These are phyloP conservation scores for Tetanocera ferruginea DNA, from an alignment of 2,888 invertebrate genomes.

Conservation along the genomic window DNA sequence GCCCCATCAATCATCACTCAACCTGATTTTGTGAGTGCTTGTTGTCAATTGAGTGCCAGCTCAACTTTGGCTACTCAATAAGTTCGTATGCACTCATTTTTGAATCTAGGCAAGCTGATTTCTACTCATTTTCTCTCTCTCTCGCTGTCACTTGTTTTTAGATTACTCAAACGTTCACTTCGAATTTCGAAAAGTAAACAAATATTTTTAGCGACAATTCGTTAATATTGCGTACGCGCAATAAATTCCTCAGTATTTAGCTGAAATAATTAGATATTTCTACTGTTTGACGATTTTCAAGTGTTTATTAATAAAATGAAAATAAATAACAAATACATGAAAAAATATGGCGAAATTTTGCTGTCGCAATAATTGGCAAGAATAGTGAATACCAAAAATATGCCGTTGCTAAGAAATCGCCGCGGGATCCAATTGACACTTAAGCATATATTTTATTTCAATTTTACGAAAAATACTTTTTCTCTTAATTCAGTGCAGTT, in stretches of 20 bases:
- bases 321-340: neutral
- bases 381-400: neutral
- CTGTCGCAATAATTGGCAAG: slow-evolving; percentile 23
- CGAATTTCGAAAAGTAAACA: slow-evolving; percentile 39
- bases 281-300: neutral
- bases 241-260: slow-evolving; percentile 30
- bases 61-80: neutral
- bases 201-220: slow-evolving; percentile 31
- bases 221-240: neutral
- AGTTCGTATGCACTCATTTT: neutral
- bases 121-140: neutral
- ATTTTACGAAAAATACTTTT: no score
- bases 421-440: neutral
- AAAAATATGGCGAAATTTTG: neutral
- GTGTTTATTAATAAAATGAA: slow-evolving; percentile 6
- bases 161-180: neutral
- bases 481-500: no score
- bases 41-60: no score
- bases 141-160: neutral
- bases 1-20: no score
- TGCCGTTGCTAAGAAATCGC: neutral
- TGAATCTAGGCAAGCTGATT: no score
- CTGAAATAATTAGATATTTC: slow-evolving; percentile 23
- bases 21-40: no score
- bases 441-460: slow-evolving; percentile 2